phyloP scores from a whole-genome alignment of 2,797 vertebrate genomes.

The Vireo griseus region DNA sequence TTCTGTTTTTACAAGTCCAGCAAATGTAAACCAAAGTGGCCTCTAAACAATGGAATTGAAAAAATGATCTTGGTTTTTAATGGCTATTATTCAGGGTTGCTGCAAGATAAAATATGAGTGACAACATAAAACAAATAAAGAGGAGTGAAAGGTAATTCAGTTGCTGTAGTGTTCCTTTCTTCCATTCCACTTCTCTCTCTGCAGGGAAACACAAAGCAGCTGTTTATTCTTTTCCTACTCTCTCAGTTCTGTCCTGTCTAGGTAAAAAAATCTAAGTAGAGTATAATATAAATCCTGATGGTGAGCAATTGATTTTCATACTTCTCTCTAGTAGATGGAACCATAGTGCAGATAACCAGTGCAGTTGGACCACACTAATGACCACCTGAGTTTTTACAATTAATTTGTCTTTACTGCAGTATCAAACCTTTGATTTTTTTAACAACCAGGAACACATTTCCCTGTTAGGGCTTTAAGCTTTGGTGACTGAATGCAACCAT shows the following conservation, averaged over 20 bases:
- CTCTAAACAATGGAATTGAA: background rate
- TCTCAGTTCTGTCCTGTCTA: background rate
- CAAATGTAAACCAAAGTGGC: background rate
- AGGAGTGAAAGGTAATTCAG: background rate
- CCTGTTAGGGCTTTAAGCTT: background rate
- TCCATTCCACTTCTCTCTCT: background rate
- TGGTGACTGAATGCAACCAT: background rate
- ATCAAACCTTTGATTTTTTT: background rate
- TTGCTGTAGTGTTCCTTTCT: background rate
- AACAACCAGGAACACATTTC: background rate
- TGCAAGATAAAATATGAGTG: background rate
- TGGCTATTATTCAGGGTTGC: background rate
- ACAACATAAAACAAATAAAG: background rate
- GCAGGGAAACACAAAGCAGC: background rate
- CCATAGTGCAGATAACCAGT: background rate
- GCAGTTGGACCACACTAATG: background rate
- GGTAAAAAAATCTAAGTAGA: background rate
- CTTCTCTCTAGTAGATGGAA: background rate
- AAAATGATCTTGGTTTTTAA: background rate
- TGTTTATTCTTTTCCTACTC: background rate
- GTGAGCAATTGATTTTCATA: background rate
- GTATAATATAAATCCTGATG: background rate
- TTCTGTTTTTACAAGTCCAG: background rate
- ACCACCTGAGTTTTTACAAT: background rate
- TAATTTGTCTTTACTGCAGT: background rate